Evolutionary conservation across 2,888 invertebrate species (phyloP).

Genomic region (Suillia variegata): DNA sequence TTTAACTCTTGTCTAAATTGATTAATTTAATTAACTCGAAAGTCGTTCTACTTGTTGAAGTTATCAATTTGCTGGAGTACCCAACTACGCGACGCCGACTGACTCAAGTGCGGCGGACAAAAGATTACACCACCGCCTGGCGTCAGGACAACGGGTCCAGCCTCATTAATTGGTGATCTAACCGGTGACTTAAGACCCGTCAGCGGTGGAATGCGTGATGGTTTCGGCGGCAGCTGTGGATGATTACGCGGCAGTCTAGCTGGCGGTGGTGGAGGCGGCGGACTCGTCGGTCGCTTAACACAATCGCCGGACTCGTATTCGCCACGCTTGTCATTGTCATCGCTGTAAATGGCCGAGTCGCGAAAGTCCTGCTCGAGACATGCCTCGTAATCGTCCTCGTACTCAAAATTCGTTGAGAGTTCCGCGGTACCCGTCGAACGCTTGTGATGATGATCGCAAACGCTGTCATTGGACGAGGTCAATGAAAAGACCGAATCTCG

Average conservation of each 20-base stretch:
- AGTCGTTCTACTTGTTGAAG: slow-evolving; percentile 59
- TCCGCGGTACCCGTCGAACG: slow-evolving; percentile 23
- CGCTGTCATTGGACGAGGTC: slow-evolving; percentile 60
- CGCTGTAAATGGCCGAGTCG: slow-evolving; percentile 84
- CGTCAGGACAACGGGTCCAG: too few relatives aligned
- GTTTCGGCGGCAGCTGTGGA: slow-evolving; percentile 46
- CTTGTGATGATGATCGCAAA: slow-evolving; percentile 45
- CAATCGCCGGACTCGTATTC: slow-evolving; percentile 36
- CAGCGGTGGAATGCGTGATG: slow-evolving; percentile 32
- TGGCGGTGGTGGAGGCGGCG: slow-evolving; percentile 47
- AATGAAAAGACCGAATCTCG: slow-evolving; percentile 60
- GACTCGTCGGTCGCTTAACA: slow-evolving; percentile 40
- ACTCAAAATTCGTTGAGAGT: slow-evolving; percentile 68
- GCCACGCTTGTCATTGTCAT: slow-evolving; percentile 62
- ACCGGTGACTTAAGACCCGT: slow-evolving; percentile 16
- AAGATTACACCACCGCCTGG: slow-evolving; percentile 35
- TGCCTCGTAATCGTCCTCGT: slow-evolving; percentile 76
- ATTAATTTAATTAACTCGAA: too few relatives aligned
- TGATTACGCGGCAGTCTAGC: slow-evolving; percentile 28
- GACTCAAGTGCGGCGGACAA: slow-evolving; percentile 49
- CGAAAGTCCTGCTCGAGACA: slow-evolving; percentile 73
- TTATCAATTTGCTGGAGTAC: slow-evolving; percentile 61
- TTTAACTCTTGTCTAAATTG: too few relatives aligned
- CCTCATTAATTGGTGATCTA: slow-evolving; percentile 20
- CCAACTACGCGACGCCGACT: slow-evolving; percentile 57